phyloP scores from a whole-genome alignment of 2,797 vertebrate genomes.

The Karalla daura region DNA sequence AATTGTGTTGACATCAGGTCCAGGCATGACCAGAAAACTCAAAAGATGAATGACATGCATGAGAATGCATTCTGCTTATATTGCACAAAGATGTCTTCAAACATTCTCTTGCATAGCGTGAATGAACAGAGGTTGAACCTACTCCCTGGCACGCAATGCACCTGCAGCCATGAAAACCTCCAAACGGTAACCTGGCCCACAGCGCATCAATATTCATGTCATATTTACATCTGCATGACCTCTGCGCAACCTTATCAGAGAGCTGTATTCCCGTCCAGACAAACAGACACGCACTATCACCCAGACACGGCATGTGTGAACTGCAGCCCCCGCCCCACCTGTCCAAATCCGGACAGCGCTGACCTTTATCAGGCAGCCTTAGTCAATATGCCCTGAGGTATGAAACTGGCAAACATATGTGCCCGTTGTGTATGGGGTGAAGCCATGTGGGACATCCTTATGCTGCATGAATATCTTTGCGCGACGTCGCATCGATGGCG shows the following conservation, averaged over 20 bases:
- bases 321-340: slow-evolving; percentile 43
- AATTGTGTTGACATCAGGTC: slow-evolving; percentile 30
- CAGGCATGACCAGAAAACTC: slow-evolving; percentile 34
- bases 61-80: slow-evolving; percentile 11
- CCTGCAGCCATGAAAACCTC: slow-evolving; percentile 39
- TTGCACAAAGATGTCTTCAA: slow-evolving; percentile 36
- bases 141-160: slow-evolving; percentile 35
- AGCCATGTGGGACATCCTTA: slow-evolving; percentile 9
- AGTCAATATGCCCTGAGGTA: slow-evolving; percentile 70
- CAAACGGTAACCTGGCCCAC: slow-evolving; percentile 22
- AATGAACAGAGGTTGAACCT: slow-evolving; percentile 24
- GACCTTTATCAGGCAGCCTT: slow-evolving; percentile 71
- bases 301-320: slow-evolving; percentile 20
- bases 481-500: slow-evolving; percentile 15
- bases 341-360: slow-evolving; percentile 62
- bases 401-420: slow-evolving; percentile 50
- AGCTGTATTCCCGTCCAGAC: slow-evolving; percentile 38
- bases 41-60: slow-evolving; percentile 23
- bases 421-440: slow-evolving; percentile 18
- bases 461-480: slow-evolving; percentile 1
- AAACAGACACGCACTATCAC: slow-evolving; percentile 46
- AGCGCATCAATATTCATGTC: slow-evolving; percentile 64
- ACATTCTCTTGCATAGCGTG: slow-evolving; percentile 15
- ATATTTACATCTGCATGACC: slow-evolving; percentile 65
- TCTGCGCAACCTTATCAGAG: slow-evolving; percentile 61